These are phyloP conservation scores for Emys orbicularis DNA, from an alignment of 2,797 vertebrate species.

Conservation along the genomic window DNA sequence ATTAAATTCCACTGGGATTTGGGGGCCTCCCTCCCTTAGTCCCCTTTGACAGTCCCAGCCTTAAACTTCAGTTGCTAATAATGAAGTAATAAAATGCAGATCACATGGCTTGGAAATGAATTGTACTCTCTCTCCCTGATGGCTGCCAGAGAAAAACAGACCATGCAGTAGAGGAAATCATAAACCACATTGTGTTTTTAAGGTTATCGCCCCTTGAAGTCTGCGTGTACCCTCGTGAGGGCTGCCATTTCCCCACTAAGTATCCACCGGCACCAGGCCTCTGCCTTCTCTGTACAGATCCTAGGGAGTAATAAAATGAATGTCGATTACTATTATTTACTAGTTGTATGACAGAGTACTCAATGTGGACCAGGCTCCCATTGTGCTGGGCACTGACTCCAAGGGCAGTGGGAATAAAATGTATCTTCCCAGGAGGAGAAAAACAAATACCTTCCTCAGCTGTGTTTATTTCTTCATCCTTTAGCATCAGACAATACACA, in stretches of 20 bases:
- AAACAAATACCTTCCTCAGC: not conserved
- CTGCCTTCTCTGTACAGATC: not conserved
- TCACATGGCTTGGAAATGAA: not conserved
- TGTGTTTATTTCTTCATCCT: not conserved
- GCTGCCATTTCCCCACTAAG: not conserved
- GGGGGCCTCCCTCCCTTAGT: not conserved
- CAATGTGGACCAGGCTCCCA: not conserved
- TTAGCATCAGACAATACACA: not conserved
- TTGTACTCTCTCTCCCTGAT: not conserved
- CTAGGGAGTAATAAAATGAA: not conserved
- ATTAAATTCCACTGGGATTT: not conserved
- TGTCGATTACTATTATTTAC: not conserved
- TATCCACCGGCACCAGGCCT: not conserved
- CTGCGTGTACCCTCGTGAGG: not conserved
- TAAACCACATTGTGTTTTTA: fast-evolving
- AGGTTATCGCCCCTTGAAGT: not conserved
- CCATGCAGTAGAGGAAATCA: not conserved
- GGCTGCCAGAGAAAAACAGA: not conserved
- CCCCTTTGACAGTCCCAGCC: not conserved
- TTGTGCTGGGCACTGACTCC: not conserved
- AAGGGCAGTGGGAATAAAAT: not conserved
- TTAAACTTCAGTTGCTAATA: not conserved
- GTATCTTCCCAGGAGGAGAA: not conserved
- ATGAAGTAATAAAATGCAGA: not conserved
- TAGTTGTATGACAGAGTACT: not conserved